These are phyloP conservation scores for Macrosoma leucophasiata DNA, from an alignment of 2,888 invertebrate genomes.

Conservation along the genomic window DNA sequence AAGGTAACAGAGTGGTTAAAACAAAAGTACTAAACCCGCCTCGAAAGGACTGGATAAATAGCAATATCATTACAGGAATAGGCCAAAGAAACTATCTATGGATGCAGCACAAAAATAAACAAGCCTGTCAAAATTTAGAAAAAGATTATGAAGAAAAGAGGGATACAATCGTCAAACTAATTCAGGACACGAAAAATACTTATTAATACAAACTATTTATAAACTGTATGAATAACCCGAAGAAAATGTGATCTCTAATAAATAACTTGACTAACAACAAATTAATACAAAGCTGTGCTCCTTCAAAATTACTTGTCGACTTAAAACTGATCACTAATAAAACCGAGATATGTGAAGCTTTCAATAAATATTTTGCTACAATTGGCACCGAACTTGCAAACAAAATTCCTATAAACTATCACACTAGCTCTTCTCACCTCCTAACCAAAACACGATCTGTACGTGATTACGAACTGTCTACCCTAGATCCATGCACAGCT, in stretches of 20 bases:
- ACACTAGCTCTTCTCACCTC: not conserved
- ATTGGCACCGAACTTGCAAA: too few relatives aligned
- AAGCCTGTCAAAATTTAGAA: conserved; percentile 2
- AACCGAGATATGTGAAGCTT: too few relatives aligned
- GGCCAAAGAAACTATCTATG: conserved; percentile 5
- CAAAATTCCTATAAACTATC: too few relatives aligned
- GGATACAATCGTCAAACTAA: conserved; percentile 1
- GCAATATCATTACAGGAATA: too few relatives aligned
- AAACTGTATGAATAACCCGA: too few relatives aligned
- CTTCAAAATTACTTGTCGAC: too few relatives aligned
- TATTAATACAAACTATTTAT: conserved; percentile 13
- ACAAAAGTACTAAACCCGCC: too few relatives aligned
- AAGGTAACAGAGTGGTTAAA: not conserved
- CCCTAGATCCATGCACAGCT: too few relatives aligned
- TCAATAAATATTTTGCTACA: too few relatives aligned
- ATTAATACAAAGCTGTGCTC: not conserved
- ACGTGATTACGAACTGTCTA: conserved; percentile 3
- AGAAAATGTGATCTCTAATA: conserved; percentile 13
- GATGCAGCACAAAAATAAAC: conserved; percentile 3
- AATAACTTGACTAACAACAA: conserved; percentile 14
- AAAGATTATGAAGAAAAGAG: conserved; percentile 6
- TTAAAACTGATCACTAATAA: too few relatives aligned
- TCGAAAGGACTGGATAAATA: too few relatives aligned
- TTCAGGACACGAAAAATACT: conserved; percentile 4
- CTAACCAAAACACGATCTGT: conserved; percentile 1